Conservation (phyloP, 2,888 invertebrate species). For the Trissoscelio sp. region DNA sequence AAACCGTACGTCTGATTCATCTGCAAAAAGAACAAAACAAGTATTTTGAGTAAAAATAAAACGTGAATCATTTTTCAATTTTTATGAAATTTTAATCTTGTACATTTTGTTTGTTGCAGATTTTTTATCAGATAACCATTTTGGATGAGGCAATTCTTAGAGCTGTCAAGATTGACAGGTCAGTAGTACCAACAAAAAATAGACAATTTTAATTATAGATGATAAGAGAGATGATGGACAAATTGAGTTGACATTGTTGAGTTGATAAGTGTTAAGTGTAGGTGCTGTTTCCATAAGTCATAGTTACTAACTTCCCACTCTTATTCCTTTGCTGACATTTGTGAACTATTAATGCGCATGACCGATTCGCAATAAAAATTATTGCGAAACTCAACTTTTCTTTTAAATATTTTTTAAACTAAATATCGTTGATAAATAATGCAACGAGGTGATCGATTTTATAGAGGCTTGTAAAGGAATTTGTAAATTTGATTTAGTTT, state of each 20-base stretch:
- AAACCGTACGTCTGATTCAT: slow-evolving; percentile 58
- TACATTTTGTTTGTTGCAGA: slow-evolving; percentile 71
- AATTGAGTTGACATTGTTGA: too few relatives aligned
- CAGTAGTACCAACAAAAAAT: too few relatives aligned
- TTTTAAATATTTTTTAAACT: slow-evolving; percentile 14
- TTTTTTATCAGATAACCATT: slow-evolving; percentile 72
- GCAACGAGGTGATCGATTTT: slow-evolving; percentile 6
- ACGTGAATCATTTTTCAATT: too few relatives aligned
- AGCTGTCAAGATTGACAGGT: slow-evolving; percentile 74
- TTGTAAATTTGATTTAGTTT: too few relatives aligned
- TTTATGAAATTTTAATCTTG: slow-evolving; percentile 1
- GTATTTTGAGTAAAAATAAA: too few relatives aligned
- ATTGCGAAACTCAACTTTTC: slow-evolving; percentile 10
- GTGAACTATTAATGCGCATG: slow-evolving; percentile 21
- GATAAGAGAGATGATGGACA: too few relatives aligned
- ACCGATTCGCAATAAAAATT: slow-evolving; percentile 28
- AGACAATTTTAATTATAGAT: too few relatives aligned
- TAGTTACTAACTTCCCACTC: slow-evolving; percentile 3
- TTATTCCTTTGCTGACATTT: slow-evolving; percentile 22
- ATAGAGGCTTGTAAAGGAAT: too few relatives aligned
- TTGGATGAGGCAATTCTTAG: slow-evolving; percentile 76
- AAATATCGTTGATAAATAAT: slow-evolving; percentile 25
- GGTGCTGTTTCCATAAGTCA: slow-evolving; percentile 12
- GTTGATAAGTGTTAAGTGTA: slow-evolving; percentile 12
- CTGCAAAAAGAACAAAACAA: slow-evolving; percentile 26